Base-by-base conservation (phyloP, 1,140 invertebrate species). In the Forficula auricularia region DNA sequence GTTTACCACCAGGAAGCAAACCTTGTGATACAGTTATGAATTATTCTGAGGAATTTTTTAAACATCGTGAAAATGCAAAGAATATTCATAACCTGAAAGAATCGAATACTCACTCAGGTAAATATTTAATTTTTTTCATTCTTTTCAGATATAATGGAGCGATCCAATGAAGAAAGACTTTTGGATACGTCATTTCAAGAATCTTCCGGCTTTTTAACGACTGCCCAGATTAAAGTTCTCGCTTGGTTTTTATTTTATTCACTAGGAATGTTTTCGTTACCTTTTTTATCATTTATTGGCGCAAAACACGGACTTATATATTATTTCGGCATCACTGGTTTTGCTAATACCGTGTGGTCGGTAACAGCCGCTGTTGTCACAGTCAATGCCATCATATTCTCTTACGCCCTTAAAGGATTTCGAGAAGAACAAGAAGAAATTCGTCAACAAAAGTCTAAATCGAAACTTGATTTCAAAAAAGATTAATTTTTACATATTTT, bases 251-350 rank as follows among this genome's bases (percentile, higher is more conserved):
- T 85, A 32, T 60, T 84, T n/a, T 85, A 77, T 51, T 86, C 79
- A 61, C 54, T 77, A 35, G 69, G 79, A 3, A 87, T 88, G 82
- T 84, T 86, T 50, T 79, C 80, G 4, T 54, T 87, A 42, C 84
- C 84, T 2, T 81, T 88, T 59, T 55, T 62, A 14, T 68, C 75
- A 32, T 88, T 79, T 61, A 85, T 78, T 61, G 72, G 71, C 9
- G 67, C 72, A 9, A 67, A 67, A 44, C 66, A 75, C 54, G 45
- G 73, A 32, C 56, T 84, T 18, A 61, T 66, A 48, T 68, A 72
- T 38, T 68, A 73, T 50, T 76, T 72, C 43, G 62, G 75, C 6
- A 54, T 75, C 35, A 65, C 68, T 40, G 63, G 58, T 44, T 81
- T 73, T 55, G 49, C 64, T 3, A 70, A 67, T 42, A 84, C 73